Conservation (phyloP, 2,113 vertebrate genomes). For the Bettongia penicillata region DNA sequence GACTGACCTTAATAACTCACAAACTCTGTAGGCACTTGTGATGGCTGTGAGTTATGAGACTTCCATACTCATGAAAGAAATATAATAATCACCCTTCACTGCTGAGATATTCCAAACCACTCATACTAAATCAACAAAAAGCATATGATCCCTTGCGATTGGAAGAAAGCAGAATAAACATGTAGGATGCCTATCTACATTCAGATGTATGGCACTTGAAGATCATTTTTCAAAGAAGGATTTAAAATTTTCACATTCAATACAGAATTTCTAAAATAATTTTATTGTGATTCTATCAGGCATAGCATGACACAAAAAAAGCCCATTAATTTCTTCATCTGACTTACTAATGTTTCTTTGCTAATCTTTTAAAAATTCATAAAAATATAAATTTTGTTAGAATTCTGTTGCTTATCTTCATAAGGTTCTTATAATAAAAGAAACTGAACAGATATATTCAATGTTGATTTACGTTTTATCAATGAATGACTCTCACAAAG, state of each 20-base stretch:
- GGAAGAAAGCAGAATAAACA: slow-evolving; percentile 49
- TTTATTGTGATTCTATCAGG: slow-evolving; percentile 16
- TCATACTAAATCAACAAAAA: slow-evolving; percentile 57
- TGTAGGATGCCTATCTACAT: slow-evolving; percentile 6
- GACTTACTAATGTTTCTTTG: background rate
- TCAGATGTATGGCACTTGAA: slow-evolving; percentile 24
- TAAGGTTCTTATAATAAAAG: slow-evolving; percentile 31
- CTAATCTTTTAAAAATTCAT: slow-evolving; percentile 1
- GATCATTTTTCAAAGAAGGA: slow-evolving; percentile 38
- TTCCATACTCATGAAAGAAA: slow-evolving; percentile 67
- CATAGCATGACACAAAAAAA: background rate
- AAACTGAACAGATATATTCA: background rate
- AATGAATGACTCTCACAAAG: background rate
- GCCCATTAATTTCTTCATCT: slow-evolving; percentile 1
- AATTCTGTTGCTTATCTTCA: background rate
- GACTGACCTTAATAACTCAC: slow-evolving; percentile 69
- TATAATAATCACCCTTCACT: slow-evolving; percentile 62
- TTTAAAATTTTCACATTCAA: slow-evolving; percentile 2
- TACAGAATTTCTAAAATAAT: background rate
- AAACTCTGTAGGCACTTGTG: slow-evolving; percentile 59
- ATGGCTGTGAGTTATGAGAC: slow-evolving; percentile 68
- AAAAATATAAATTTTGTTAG: background rate
- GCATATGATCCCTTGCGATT: slow-evolving; percentile 34
- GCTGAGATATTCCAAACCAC: slow-evolving; percentile 35
- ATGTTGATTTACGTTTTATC: background rate